A percentile compares a stretch with the other conserved stretches of the same genome.
Evolutionary conservation across 2,113 vertebrate genomes (phyloP).

Genomic region (Sakesphorus luctuosus): DNA sequence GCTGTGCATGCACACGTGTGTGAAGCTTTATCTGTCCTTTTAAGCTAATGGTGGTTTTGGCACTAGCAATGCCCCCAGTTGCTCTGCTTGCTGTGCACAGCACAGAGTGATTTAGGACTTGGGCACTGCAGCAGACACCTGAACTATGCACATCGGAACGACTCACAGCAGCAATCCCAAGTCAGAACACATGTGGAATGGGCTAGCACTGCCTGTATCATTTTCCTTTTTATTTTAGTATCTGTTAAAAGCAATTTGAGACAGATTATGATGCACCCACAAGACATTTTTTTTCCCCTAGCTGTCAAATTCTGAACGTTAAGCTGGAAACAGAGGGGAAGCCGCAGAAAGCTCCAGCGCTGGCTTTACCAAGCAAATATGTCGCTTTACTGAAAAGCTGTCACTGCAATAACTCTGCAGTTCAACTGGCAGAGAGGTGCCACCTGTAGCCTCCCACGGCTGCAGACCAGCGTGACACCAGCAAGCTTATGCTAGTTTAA

Average conservation of each 20-base stretch:
- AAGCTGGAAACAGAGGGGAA: conserved; percentile 41
- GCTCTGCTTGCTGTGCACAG: background rate
- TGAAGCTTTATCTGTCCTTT: background rate
- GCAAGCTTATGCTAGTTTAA: background rate
- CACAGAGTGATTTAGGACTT: conserved; percentile 27
- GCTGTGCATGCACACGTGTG: background rate
- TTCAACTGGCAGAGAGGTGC: background rate
- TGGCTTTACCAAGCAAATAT: conserved; percentile 34
- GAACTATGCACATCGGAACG: background rate
- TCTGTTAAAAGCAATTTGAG: conserved; percentile 37
- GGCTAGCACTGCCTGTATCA: background rate
- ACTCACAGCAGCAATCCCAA: background rate
- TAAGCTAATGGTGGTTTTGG: conserved; percentile 4
- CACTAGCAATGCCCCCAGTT: background rate
- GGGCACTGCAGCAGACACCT: conserved; percentile 35
- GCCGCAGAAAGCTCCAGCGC: background rate
- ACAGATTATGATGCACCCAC: conserved; percentile 29
- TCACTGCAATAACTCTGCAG: conserved; percentile 30
- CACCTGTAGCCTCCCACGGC: conserved; percentile 47
- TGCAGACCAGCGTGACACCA: background rate
- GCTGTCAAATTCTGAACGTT: conserved; percentile 6
- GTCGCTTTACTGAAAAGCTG: conserved; percentile 29
- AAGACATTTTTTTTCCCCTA: background rate
- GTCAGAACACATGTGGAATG: background rate
- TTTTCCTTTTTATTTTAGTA: conserved; percentile 40